phyloP scores from a whole-genome alignment of 2,888 invertebrate species.

The Encarsia formosa region DNA sequence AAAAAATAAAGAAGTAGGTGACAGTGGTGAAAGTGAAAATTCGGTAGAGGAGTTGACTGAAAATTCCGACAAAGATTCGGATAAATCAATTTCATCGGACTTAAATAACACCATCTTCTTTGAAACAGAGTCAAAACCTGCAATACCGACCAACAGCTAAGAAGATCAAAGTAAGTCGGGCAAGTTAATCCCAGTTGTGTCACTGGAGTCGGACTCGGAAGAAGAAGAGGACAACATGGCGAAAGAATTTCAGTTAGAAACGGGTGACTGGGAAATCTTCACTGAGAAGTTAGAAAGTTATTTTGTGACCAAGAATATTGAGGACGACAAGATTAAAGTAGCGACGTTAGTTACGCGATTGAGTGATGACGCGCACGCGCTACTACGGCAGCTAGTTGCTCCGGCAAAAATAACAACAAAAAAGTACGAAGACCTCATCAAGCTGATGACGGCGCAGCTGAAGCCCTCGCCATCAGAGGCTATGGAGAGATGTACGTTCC shows the following conservation, averaged over 20 bases:
- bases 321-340: background rate
- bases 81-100: too few species aligned
- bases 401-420: conserved; percentile 25
- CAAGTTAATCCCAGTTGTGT: too few species aligned
- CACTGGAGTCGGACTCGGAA: too few species aligned
- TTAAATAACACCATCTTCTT: too few species aligned
- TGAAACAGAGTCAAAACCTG: too few species aligned
- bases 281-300: background rate
- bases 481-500: conserved; percentile 27
- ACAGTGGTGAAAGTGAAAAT: too few species aligned
- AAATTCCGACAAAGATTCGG: too few species aligned
- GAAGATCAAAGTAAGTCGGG: too few species aligned
- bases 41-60: too few species aligned
- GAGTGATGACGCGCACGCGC: background rate
- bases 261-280: background rate
- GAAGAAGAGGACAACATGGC: too few species aligned
- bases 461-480: conserved; percentile 25
- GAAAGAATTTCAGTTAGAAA: background rate
- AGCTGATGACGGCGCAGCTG: conserved; percentile 25
- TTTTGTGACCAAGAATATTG: background rate
- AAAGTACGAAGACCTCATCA: conserved; percentile 21
- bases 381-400: conserved; percentile 22
- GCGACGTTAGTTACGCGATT: background rate
- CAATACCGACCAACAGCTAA: too few species aligned
- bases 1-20: too few species aligned